These are phyloP conservation scores for Oncorhynchus keta DNA, from an alignment of 2,113 vertebrate species.

Conservation along the genomic window DNA sequence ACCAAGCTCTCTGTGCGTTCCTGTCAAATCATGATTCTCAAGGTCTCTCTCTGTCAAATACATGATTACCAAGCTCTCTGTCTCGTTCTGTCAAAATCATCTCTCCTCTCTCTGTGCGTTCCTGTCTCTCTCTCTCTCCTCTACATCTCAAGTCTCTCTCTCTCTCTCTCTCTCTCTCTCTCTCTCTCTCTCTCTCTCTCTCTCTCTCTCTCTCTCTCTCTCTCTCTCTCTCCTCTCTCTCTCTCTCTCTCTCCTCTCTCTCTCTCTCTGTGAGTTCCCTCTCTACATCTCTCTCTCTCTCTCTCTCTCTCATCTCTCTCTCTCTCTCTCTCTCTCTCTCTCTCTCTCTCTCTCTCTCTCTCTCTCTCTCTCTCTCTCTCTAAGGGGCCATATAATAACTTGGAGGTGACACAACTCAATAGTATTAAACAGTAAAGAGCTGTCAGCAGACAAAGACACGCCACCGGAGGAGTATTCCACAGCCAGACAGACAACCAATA, in stretches of 20 bases:
- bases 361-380: background rate
- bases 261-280: too few species aligned
- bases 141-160: too few species aligned
- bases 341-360: too few species aligned
- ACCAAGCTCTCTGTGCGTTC: slow-evolving; percentile 18
- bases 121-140: too few species aligned
- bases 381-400: slow-evolving; percentile 65
- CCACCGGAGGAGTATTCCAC: background rate
- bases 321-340: too few species aligned
- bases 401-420: slow-evolving; percentile 69
- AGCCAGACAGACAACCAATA: background rate
- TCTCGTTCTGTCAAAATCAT: too few species aligned
- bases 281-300: too few species aligned
- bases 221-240: too few species aligned
- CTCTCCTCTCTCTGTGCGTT: too few species aligned
- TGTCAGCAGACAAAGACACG: slow-evolving; percentile 50
- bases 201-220: slow-evolving; percentile 6
- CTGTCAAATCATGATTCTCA: too few species aligned
- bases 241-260: too few species aligned
- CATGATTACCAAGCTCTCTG: too few species aligned
- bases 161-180: slow-evolving; percentile 6
- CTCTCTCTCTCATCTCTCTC: slow-evolving; percentile 14
- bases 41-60: slow-evolving; percentile 22
- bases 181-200: slow-evolving; percentile 6
- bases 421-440: slow-evolving; percentile 70